Base-by-base conservation (phyloP, 2,797 vertebrate species). In the Tadarida brasiliensis region DNA sequence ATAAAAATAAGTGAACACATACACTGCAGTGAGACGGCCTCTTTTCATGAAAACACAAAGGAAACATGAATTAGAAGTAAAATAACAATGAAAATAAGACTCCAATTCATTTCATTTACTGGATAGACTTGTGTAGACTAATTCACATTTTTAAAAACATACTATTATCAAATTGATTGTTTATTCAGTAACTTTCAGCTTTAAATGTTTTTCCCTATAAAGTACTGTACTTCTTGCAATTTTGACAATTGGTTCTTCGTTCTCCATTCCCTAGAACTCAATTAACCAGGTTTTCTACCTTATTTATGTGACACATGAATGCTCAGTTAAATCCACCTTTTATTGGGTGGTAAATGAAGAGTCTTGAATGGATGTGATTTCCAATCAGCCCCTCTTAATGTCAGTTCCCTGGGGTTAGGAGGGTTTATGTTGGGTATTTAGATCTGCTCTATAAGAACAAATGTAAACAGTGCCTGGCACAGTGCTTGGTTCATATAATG, bases 251-350 rank as follows among this genome's bases (percentile, higher is more conserved):
- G 2, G 33, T 51, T 96, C 63, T 61, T 82, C 94, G 30, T 83
- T 97, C 94, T 74, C 26, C 91, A 57, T 65, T 94, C 92, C 61
- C 92, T 91, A 77, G 68, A 71, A 81, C 47, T 63, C 88, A 94
- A 3, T 90, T 96, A 96, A 73, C 76, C 17, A 61, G 22, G 24
- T 63, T 92, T 97, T 87, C 81, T 92, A 96, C 90, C 92, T 89
- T 97, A 71, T 82, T 97, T 80, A 91, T 35, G 44, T 22, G 47
- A 61, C 68, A 63, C 5, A 28, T 0, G 9, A 70, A 86, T 94
- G 94, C 95, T 95, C 85, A 95, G 89, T 82, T 93, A 51, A 54
- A 67, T 16, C 87, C 28, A 80, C 28, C 16, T 90, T 78, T 93
- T 49, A 56, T 57, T 71, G 49, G 47, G 33, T 67, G 0, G n/a